phyloP scores from a whole-genome alignment of 2,113 vertebrate species.

The Tupaia tana region DNA sequence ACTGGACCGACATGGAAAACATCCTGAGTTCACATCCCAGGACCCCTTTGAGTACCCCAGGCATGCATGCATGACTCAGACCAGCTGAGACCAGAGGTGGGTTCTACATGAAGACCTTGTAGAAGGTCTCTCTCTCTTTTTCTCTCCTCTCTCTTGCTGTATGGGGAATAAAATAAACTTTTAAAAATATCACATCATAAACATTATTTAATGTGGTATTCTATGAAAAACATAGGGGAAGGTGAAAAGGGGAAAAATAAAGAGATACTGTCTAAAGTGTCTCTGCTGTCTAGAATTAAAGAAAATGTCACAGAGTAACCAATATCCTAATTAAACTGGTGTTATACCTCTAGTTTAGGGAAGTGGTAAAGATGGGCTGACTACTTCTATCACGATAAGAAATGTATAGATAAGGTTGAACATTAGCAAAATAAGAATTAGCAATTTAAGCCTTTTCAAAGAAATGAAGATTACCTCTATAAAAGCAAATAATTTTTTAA shows the following conservation, averaged over 20 bases:
- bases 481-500: background rate
- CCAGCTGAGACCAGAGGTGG: too few species aligned
- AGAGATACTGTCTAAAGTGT: background rate
- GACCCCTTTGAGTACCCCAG: too few species aligned
- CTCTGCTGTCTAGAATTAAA: background rate
- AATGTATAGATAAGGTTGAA: background rate
- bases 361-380: background rate
- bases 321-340: background rate
- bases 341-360: accelerated
- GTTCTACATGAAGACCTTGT: too few species aligned
- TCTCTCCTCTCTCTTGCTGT: too few species aligned
- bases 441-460: background rate
- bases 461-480: background rate
- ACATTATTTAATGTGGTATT: background rate
- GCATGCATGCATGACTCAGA: too few species aligned
- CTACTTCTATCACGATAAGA: background rate
- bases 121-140: too few species aligned
- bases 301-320: background rate
- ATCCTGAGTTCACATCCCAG: too few species aligned
- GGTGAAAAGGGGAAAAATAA: background rate
- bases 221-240: background rate
- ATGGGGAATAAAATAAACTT: too few species aligned
- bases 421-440: background rate
- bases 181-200: background rate
- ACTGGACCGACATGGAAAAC: too few species aligned